phyloP scores from a whole-genome alignment of 2,888 invertebrate species.

The Ametastegia equiseti region DNA sequence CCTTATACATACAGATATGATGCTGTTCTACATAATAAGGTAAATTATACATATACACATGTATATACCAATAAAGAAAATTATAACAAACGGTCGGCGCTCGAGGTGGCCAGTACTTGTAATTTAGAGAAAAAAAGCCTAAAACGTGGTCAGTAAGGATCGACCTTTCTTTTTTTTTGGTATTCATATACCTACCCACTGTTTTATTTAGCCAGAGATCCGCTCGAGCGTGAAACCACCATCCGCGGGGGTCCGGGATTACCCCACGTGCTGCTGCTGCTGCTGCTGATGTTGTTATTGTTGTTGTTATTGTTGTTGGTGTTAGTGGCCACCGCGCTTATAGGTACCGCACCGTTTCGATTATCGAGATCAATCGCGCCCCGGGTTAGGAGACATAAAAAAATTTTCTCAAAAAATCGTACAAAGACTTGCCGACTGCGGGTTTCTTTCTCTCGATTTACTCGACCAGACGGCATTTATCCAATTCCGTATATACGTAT shows the following conservation, averaged over 20 bases:
- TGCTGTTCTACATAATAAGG: background rate
- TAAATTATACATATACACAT: background rate
- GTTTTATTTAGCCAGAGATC: conserved; percentile 48
- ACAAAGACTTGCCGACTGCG: conserved; percentile 28
- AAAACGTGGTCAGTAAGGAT: conserved; percentile 21
- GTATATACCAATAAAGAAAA: background rate
- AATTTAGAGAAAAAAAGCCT: no score
- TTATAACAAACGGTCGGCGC: conserved; percentile 24
- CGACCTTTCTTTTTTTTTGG: background rate
- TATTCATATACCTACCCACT: background rate
- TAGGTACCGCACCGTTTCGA: conserved; percentile 35
- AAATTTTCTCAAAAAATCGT: conserved; percentile 8
- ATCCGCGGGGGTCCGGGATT: conserved; percentile 68
- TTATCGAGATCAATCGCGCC: conserved; percentile 33
- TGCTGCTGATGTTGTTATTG: no score
- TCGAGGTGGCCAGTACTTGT: conserved; percentile 32
- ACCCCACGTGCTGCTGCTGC: conserved; percentile 38
- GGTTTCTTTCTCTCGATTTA: background rate
- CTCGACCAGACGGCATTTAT: background rate
- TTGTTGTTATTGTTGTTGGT: no score
- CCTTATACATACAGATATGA: background rate
- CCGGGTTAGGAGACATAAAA: conserved; percentile 12
- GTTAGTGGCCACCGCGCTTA: no score
- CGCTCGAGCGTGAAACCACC: conserved; percentile 70
- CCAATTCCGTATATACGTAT: no score